Conservation (phyloP, 1,140 invertebrate species). For the Halyomorpha halys region DNA sequence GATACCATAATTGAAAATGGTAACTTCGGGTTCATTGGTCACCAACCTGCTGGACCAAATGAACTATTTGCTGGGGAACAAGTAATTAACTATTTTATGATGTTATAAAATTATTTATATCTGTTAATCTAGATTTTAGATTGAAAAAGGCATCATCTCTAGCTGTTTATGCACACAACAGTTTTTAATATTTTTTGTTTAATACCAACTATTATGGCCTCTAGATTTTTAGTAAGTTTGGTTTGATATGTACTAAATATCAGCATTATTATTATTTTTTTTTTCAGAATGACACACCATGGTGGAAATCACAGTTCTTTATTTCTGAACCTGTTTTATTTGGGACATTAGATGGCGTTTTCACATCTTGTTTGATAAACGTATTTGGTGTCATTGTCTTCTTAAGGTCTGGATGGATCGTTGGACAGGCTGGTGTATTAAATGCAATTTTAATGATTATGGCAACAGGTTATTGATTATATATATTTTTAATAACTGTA, state of each 20-base stretch:
- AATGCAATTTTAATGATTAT: conserved; percentile 80
- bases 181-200: background rate
- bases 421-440: conserved; percentile 84
- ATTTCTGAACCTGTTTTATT: conserved; percentile 88
- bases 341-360: conserved; percentile 96
- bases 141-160: background rate
- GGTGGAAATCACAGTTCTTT: conserved; percentile 90
- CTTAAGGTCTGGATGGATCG: conserved; percentile 91
- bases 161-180: background rate
- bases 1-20: background rate
- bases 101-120: background rate
- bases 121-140: no score
- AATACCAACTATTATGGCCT: conserved; percentile 17
- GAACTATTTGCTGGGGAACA: conserved; percentile 82
- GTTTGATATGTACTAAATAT: background rate
- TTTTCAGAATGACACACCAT: conserved; percentile 61
- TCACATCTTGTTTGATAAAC: conserved; percentile 87
- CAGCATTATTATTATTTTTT: conserved; percentile 23
- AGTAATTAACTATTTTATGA: conserved; percentile 38
- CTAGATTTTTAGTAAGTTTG: no score
- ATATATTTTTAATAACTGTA: background rate
- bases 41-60: conserved; percentile 71
- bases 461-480: conserved; percentile 53
- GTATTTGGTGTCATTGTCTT: conserved; percentile 97
- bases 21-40: conserved; percentile 60